phyloP scores from a whole-genome alignment of 2,113 vertebrate genomes.

The Azemiops feae region DNA sequence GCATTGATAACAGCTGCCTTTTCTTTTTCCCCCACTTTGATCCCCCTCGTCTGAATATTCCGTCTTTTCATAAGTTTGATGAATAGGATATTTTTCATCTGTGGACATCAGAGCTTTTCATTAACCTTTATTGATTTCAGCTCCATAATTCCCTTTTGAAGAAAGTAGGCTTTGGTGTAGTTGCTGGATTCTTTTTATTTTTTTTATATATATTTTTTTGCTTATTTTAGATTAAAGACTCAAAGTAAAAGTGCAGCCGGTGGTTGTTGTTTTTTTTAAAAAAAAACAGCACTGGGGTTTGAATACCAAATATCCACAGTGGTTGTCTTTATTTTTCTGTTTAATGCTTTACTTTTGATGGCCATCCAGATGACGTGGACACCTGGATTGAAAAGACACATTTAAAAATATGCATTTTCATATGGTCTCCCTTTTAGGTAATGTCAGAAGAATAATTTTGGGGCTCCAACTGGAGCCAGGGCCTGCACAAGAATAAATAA shows the following conservation, averaged over 20 bases:
- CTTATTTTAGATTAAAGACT: slow-evolving; percentile 1
- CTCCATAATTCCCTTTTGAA: slow-evolving; percentile 40
- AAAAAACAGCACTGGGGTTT: neutral
- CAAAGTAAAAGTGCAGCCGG: slow-evolving; percentile 5
- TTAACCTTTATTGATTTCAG: slow-evolving; percentile 44
- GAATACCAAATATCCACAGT: neutral
- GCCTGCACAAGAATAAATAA: too few species aligned
- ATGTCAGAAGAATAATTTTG: neutral
- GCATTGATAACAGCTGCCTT: slow-evolving; percentile 3
- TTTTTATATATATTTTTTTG: neutral
- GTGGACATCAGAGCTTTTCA: slow-evolving; percentile 44
- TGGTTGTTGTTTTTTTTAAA: neutral
- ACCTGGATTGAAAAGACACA: neutral
- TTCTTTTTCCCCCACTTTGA: slow-evolving; percentile 15
- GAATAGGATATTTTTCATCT: slow-evolving; percentile 56
- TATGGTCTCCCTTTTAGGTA: neutral
- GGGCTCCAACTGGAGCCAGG: too few species aligned
- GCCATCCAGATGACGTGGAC: neutral
- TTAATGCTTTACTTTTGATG: neutral
- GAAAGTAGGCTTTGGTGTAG: slow-evolving; percentile 25
- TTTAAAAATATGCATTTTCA: neutral
- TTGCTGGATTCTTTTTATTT: slow-evolving; percentile 9
- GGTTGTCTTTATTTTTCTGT: neutral
- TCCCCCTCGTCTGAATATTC: slow-evolving; percentile 36
- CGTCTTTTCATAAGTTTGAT: slow-evolving; percentile 24